A percentile compares a stretch with the other conserved stretches of the same genome.
These are phyloP conservation scores for Hydractinia symbiolongicarpus DNA, from an alignment of 30 jellyfish, hydroid and myxozoan genomes.

Conservation along the genomic window DNA sequence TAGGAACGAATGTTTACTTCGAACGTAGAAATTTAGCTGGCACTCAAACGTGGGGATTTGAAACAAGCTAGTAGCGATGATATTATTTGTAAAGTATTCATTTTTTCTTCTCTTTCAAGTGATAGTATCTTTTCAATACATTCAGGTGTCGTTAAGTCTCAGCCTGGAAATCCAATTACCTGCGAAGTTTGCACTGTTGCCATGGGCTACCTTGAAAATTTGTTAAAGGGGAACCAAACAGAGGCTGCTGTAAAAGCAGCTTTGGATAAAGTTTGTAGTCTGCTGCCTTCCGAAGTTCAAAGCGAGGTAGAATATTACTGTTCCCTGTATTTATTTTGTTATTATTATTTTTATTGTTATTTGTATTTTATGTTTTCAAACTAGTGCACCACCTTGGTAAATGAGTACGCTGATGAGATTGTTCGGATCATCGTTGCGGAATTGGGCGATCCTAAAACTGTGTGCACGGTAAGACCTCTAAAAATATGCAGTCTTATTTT, in stretches of 20 bases:
- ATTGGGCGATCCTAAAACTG: neutral
- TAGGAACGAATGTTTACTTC: too few relatives aligned
- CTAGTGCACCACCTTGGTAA: slow-evolving; percentile 9
- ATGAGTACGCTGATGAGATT: neutral
- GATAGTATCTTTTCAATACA: too few relatives aligned
- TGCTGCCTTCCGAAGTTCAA: neutral
- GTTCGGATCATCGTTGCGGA: neutral
- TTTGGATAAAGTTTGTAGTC: slow-evolving; percentile 28
- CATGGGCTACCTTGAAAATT: slow-evolving; percentile 21
- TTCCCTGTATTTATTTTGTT: too few relatives aligned
- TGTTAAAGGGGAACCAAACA: slow-evolving; percentile 22
- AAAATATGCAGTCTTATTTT: too few relatives aligned
- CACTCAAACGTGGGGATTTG: too few relatives aligned
- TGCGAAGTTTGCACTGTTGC: slow-evolving; percentile 29
- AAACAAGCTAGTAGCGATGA: too few relatives aligned
- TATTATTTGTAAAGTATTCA: too few relatives aligned
- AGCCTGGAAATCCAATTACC: slow-evolving; percentile 5
- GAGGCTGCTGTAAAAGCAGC: slow-evolving; percentile 18
- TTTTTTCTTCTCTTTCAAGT: too few relatives aligned
- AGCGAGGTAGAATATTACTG: neutral
- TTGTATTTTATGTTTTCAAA: neutral
- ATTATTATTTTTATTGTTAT: neutral
- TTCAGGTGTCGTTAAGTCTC: too few relatives aligned
- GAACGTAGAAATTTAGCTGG: too few relatives aligned
- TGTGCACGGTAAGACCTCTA: neutral